Conservation (phyloP, 2,888 invertebrate genomes). For the Chrysotoxum bicinctum region DNA sequence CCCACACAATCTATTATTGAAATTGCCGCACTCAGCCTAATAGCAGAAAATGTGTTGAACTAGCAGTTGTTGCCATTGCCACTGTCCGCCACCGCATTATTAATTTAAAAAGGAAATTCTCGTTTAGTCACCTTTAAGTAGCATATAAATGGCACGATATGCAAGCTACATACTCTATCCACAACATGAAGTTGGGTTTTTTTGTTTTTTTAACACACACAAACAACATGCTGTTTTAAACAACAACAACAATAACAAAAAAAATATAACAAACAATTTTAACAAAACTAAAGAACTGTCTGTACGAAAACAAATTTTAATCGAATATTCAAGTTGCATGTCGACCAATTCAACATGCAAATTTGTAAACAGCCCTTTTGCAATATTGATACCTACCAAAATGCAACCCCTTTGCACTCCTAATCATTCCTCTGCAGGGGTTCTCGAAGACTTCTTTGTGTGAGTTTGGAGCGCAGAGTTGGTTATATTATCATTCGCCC, state of each 20-base stretch:
- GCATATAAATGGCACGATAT: conserved; percentile 70
- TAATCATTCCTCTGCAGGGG: neutral
- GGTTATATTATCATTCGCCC: conserved; percentile 16
- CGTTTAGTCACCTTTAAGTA: conserved; percentile 79
- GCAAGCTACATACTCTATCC: conserved; percentile 26
- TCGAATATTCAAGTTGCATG: conserved; percentile 71
- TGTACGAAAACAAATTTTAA: conserved; percentile 41
- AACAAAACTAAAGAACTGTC: conserved; percentile 35
- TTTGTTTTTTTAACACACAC: neutral
- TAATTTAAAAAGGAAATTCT: conserved; percentile 81
- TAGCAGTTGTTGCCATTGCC: neutral
- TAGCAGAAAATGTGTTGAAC: neutral
- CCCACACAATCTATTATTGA: conserved; percentile 54
- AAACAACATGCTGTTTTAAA: conserved; percentile 23
- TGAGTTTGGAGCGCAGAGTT: neutral
- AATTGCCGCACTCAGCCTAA: conserved; percentile 36
- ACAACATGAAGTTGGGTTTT: neutral
- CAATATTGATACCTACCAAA: neutral
- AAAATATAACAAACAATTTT: conserved; percentile 24
- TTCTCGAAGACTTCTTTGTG: neutral
- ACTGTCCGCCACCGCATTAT: conserved; percentile 75
- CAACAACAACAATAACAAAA: conserved; percentile 39
- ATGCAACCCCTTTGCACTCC: neutral
- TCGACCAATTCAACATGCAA: conserved; percentile 65
- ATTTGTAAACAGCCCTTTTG: conserved; percentile 52